phyloP scores from a whole-genome alignment of 2,888 invertebrate species.

The Amphipyra berbera region DNA sequence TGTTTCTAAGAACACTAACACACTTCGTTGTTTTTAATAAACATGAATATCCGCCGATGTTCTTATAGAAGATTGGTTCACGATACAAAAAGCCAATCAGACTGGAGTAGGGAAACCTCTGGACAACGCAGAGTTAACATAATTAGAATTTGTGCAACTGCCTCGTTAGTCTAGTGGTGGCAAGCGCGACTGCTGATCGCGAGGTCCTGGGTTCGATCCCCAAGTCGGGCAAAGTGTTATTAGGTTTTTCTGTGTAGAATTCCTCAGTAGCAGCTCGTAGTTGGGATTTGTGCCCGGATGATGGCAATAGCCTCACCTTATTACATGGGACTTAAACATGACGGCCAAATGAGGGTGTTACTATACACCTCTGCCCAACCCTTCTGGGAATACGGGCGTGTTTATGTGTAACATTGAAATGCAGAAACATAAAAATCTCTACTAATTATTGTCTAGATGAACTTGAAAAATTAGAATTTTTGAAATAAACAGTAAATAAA shows the following conservation, averaged over 20 bases:
- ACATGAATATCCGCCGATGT: background rate
- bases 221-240: no score
- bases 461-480: conserved; percentile 4
- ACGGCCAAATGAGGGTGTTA: no score
- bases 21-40: conserved; percentile 8
- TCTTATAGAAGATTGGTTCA: conserved; percentile 7
- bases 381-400: no score
- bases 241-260: no score
- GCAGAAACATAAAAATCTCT: background rate
- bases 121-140: background rate
- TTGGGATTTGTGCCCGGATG: no score
- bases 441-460: conserved; percentile 9
- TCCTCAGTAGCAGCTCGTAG: no score
- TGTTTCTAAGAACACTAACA: conserved; percentile 3
- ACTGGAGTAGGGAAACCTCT: background rate
- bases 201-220: no score
- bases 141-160: background rate
- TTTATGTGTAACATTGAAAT: background rate
- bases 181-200: no score
- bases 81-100: background rate
- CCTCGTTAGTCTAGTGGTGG: no score
- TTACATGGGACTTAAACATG: no score
- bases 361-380: no score
- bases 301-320: no score
- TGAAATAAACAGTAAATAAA: conserved; percentile 8